Evolutionary conservation across 2,888 invertebrate genomes (phyloP), one percentile per base, ranked within the genome.

Genomic region (Hirtodrosophila duncani): DNA sequence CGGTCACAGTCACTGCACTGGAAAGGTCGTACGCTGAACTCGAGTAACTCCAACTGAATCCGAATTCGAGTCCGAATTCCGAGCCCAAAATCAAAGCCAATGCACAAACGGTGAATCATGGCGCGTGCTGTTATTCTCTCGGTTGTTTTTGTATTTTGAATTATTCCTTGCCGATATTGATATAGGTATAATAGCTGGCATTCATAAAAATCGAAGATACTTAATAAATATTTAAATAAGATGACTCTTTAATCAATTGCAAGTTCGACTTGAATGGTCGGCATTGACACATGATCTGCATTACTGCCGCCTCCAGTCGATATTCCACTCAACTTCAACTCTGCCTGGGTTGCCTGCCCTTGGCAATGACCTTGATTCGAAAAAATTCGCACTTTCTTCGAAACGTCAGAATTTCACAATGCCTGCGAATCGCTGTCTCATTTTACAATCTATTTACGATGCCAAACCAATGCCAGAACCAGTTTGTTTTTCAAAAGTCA

Each of bases 21-120:
- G 60, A 74, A 74, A 74, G 72, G 72, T 79, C 79, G 72, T 74
- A 62, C 72, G 69, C 37, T 72, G 71, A 72, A 65, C 71, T 46
- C 60, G 36, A 24, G 29, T 29, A 29, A 18, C 34, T 18, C 18
- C 13, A 36, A 21, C 14, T 18, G 23, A 16, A n/a, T 14, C 14
- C 44, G 24, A 17, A 20, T 11, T 7, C 17, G 16, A 20, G 8
- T 13, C 16, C 31, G 43, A 37, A 27, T 29, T 24, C 27, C 17
- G 33, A 55, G 30, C 38, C 21, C 30, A 16, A 38, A 48, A 21
- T 23, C n/a, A 46, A 23, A 36, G 36, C 30, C 39, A 18, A 39
- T 17, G 1, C 11, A 18, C 20, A 36, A 20, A 29, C 18, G 17
- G 56, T 70, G 79, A 75, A 58, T 72, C 71, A 79, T 52, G 79